Evolutionary conservation across 2,113 vertebrate genomes (phyloP).

Genomic region (Andinoacara biseriatus): DNA sequence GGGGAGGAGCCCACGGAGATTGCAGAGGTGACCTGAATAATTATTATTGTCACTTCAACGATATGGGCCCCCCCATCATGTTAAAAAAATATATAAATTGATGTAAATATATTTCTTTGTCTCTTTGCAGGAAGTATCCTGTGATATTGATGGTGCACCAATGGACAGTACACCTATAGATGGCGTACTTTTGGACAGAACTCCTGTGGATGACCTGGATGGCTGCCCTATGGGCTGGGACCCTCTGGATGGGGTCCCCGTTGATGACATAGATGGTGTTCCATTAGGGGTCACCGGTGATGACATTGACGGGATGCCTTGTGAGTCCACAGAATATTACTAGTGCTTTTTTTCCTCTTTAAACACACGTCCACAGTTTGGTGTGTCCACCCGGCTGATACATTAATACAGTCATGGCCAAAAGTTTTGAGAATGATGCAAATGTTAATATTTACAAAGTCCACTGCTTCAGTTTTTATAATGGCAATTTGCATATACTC

Average conservation of each 20-base stretch:
- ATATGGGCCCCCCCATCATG: neutral
- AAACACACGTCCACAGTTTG: neutral
- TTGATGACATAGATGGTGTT: conserved; percentile 83
- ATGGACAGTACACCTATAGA: conserved; percentile 62
- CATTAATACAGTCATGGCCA: neutral
- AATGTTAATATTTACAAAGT: too few species aligned
- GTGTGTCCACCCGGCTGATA: neutral
- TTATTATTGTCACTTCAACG: neutral
- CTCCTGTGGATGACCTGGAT: conserved; percentile 77
- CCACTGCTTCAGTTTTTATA: too few species aligned
- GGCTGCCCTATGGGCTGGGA: conserved; percentile 83
- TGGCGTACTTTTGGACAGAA: conserved; percentile 62
- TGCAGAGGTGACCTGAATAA: conserved; percentile 63
- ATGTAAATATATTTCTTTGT: neutral
- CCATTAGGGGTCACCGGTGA: conserved; percentile 75
- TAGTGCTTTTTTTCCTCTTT: neutral
- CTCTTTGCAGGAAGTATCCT: conserved; percentile 46
- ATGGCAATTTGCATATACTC: too few species aligned
- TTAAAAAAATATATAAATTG: neutral
- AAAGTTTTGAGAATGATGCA: too few species aligned
- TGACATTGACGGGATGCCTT: conserved; percentile 84
- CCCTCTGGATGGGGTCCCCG: conserved; percentile 79
- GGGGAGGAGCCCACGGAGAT: conserved; percentile 72
- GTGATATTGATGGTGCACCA: conserved; percentile 68
- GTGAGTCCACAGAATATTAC: conserved; percentile 64